Evolutionary conservation across 2,797 vertebrate genomes (phyloP), one percentile per base, ranked within the genome.

Genomic region (Semotilus atromaculatus): DNA sequence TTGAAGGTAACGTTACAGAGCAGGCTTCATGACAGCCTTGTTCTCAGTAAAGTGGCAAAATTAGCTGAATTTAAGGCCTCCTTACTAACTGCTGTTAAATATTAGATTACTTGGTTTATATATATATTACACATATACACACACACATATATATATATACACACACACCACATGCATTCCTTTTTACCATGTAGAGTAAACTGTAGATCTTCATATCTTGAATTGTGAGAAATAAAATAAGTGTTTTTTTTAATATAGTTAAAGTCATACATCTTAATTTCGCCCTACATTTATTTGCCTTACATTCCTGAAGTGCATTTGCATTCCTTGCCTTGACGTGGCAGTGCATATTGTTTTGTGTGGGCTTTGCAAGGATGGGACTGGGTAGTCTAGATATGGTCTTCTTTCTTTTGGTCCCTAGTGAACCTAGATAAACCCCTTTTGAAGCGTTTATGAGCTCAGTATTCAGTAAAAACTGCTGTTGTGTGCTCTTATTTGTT

Each of bases 291-390:
- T 66, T 36, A 51, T 84, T 8, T 40, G 13, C 18, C 48, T n/a
- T 60, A 29, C 48, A 48, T 36, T 34, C n/a, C 51, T 8, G 14
- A 86, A 76, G 60, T 36, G 45, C 45, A 77, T 72, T 72, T 79
- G 29, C 53, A 19, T 45, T 36, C 31, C 29, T 38, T 60, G 62
- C 21, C 4, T 79, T 85, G 88, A 88, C 86, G 88, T 89, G 88
- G 88, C 88, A 86, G 79, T 73, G 38, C 23, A 36, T 80, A 43
- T 16, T 6, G 40, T 64, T 26, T 13, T 26, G 29, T 38, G 31
- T 60, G 53, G 38, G 19, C 34, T 81, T 58, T 74, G 40, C 43
- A 7, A 23, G 18, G 23, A 64, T 62, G 38, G 38, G 21, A 29
- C 29, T 66, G 40, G 1, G 19, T n/a, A 51, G 45, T 51, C 43